A percentile compares a stretch with the other conserved stretches of the same genome.
phyloP scores from a whole-genome alignment of 2,888 invertebrate genomes.

The Epiblema foenella region DNA sequence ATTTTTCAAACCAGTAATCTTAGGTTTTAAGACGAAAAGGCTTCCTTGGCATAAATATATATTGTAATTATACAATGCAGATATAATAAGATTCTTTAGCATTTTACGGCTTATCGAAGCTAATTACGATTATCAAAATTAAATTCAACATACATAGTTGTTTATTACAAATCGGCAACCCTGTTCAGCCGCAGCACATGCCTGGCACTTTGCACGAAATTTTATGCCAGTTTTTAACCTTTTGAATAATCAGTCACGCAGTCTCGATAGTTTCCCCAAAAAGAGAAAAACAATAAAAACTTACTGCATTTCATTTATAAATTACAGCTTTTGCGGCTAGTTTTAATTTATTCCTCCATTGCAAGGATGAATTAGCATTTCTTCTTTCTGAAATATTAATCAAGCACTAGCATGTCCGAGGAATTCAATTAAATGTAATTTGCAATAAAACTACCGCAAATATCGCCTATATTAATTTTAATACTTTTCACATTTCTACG shows the following conservation, averaged over 20 bases:
- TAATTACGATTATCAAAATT: slow-evolving; percentile 1
- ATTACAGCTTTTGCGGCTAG: slow-evolving; percentile 27
- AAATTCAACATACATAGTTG: slow-evolving; percentile 19
- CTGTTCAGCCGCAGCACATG: slow-evolving; percentile 56
- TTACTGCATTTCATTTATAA: slow-evolving; percentile 28
- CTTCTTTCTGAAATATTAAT: slow-evolving; percentile 32
- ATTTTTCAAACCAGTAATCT: too few species aligned
- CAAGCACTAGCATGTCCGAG: slow-evolving; percentile 24
- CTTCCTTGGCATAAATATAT: too few species aligned
- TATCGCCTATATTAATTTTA: slow-evolving; percentile 27
- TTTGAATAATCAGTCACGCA: slow-evolving; percentile 58
- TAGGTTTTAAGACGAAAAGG: too few species aligned
- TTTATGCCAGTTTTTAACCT: slow-evolving; percentile 73
- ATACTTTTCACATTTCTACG: neutral
- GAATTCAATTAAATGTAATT: slow-evolving; percentile 37
- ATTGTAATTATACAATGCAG: too few species aligned
- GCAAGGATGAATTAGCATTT: slow-evolving; percentile 31
- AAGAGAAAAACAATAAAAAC: slow-evolving; percentile 46
- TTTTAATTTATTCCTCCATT: slow-evolving; percentile 33
- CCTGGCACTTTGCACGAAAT: slow-evolving; percentile 76
- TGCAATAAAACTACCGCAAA: slow-evolving; percentile 15
- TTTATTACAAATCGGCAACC: slow-evolving; percentile 49
- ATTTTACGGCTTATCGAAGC: neutral
- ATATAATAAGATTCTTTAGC: neutral
- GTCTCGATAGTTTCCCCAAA: slow-evolving; percentile 43